phyloP scores from a whole-genome alignment of 2,113 vertebrate species.

The Bos javanicus region DNA sequence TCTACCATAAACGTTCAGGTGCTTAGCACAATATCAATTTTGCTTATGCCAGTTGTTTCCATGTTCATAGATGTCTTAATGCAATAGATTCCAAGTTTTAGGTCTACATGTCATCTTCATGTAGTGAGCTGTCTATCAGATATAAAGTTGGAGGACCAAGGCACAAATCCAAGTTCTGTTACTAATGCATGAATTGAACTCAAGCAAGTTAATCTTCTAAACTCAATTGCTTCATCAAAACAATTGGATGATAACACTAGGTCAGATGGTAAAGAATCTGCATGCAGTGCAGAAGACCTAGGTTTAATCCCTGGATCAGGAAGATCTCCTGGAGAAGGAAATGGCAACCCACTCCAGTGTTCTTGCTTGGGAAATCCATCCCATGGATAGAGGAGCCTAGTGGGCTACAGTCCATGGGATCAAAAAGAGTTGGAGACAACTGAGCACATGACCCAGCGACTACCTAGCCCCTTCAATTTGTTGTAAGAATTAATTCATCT shows the following conservation, averaged over 20 bases:
- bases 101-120: accelerated
- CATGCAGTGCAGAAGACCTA: background rate
- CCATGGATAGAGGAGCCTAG: background rate
- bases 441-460: background rate
- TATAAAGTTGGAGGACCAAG: background rate
- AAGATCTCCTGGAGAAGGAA: background rate
- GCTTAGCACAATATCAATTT: background rate
- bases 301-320: background rate
- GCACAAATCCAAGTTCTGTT: background rate
- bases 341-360: background rate
- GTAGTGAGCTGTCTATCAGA: background rate
- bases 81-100: background rate
- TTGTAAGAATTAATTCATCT: background rate
- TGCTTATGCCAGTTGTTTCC: background rate
- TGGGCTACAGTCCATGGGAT: background rate
- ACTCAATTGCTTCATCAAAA: background rate
- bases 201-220: background rate
- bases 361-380: background rate
- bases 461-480: background rate
- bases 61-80: background rate
- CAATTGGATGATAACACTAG: background rate
- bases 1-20: accelerated
- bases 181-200: background rate
- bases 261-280: background rate
- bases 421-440: background rate